Conservation (phyloP, 2,113 vertebrate genomes). For the Salvelinus alpinus region DNA sequence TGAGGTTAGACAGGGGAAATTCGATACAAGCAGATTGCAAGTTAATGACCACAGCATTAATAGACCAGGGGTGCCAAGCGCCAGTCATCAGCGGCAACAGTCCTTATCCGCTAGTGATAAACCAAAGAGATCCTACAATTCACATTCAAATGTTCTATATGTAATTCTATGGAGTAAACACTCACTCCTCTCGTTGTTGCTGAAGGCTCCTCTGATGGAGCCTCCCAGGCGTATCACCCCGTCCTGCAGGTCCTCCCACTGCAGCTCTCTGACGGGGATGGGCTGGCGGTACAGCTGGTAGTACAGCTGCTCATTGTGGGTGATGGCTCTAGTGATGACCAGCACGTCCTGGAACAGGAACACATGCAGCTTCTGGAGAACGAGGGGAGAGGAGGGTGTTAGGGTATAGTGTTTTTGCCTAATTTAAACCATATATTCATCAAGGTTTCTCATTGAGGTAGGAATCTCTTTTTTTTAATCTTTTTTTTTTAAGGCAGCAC, state of each 20-base stretch:
- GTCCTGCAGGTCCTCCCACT: slow-evolving; percentile 89
- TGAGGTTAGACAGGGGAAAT: background rate
- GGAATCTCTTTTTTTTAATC: no score
- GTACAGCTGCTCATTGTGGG: slow-evolving; percentile 83
- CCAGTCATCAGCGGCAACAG: no score
- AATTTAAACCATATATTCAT: no score
- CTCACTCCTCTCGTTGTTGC: slow-evolving; percentile 93
- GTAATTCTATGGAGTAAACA: slow-evolving; percentile 5
- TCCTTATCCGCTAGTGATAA: no score
- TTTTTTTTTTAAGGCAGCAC: no score
- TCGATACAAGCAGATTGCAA: no score
- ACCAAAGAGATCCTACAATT: no score
- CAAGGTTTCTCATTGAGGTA: no score
- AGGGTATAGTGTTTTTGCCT: background rate
- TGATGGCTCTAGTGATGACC: slow-evolving; percentile 86
- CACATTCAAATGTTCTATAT: no score
- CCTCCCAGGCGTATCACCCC: slow-evolving; percentile 92
- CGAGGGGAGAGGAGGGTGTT: slow-evolving; percentile 17
- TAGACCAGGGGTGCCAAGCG: no score
- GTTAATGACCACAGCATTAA: no score
- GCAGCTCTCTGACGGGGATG: slow-evolving; percentile 83
- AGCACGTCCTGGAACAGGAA: slow-evolving; percentile 96
- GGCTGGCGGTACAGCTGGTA: slow-evolving; percentile 93
- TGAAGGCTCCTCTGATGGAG: slow-evolving; percentile 92
- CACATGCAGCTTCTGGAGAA: slow-evolving; percentile 91